Conservation (phyloP, 2,888 invertebrate species). For the Ommatoiulus sabulosus region DNA sequence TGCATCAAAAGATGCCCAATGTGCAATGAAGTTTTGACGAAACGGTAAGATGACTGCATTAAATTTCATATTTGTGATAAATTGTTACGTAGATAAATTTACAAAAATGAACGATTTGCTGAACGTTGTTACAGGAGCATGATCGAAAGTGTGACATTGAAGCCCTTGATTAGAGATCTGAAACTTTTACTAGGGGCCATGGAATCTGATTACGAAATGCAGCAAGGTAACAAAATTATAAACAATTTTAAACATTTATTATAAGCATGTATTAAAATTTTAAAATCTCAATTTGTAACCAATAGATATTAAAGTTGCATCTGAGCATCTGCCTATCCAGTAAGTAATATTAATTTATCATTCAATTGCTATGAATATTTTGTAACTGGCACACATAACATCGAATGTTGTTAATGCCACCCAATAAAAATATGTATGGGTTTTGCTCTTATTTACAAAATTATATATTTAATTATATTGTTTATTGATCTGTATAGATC, state of each 20-base stretch:
- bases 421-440: neutral
- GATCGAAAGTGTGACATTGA: neutral
- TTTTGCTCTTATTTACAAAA: neutral
- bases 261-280: neutral
- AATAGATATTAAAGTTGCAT: conserved; percentile 30
- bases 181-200: neutral
- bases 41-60: neutral
- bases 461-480: neutral
- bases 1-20: neutral
- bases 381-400: no score
- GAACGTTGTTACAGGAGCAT: neutral
- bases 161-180: neutral
- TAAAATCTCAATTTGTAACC: neutral
- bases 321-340: neutral
- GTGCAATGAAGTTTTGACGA: conserved; percentile 2
- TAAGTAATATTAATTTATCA: neutral
- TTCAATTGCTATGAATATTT: no score
- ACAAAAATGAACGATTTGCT: neutral
- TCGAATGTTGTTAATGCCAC: no score
- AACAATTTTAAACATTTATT: neutral
- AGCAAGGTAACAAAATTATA: neutral
- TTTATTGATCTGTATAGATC: neutral
- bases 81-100: neutral
- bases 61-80: neutral
- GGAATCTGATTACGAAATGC: neutral